Base-by-base conservation (phyloP, 2,797 vertebrate species). In the Leptoclinus maculatus region DNA sequence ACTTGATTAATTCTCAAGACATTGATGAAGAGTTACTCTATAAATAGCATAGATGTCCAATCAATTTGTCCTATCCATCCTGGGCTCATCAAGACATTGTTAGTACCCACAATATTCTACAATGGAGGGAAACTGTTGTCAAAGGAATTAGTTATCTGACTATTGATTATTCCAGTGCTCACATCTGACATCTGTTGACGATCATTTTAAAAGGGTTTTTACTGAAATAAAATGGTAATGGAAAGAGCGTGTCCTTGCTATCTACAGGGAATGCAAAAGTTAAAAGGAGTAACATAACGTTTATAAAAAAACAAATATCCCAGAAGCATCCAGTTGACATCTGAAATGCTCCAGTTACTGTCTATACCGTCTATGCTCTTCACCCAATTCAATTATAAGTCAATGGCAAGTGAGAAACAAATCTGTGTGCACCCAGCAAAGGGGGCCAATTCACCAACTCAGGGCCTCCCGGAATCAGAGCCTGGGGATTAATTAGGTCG, bases 401-500 rank as follows among this genome's bases (percentile, higher is more conserved):
- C 29, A 32, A 3, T 11, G 3, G 67, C 36, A 71, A 32, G 53
- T 75, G 45, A 59, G 58, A 66, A 76, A 66, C 17, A 76, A 60
- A 70, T 14, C 34, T 10, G 2, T 63, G 65, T 36, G 25, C 32
- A 51, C 2, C 19, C 11, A 53, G 54, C 62, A 43, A 43, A 53
- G 66, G 8, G 12, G 43, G 57, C 51, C 39, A 49, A 17, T 43
- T 66, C 27, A 51, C 27, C 43, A 36, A 11, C 57, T 60, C 36
- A 38, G 21, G 32, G 19, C 17, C 21, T 38, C 19, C 23, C 63
- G 19, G 54, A 79, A 64, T 64, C 3, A 75, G 47, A 62, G 56
- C 39, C 74, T 47, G 2, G 73, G 70, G 79, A 83, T 70, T 78
- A 75, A 80, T 75, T 66, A 75, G 17, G 3, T 3, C 0, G 8